Evolutionary conservation across 2,888 invertebrate species (phyloP).

Genomic region (Scelioninae gen. 2): DNA sequence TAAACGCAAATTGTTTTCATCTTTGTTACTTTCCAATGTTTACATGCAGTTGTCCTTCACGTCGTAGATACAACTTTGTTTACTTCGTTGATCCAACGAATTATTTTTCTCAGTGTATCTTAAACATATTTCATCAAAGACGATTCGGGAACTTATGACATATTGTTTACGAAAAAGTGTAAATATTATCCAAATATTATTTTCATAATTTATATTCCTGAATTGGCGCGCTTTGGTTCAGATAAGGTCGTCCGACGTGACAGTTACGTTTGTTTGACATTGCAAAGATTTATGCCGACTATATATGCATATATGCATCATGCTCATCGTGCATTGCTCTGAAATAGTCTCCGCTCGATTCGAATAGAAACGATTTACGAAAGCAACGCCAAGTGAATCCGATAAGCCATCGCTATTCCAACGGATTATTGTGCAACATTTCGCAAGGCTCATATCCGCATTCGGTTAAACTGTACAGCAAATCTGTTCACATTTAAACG

Average conservation of each 20-base stretch:
- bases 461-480: slow-evolving; percentile 48
- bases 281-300: slow-evolving; percentile 53
- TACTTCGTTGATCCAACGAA: too few species aligned
- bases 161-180: too few species aligned
- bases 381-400: slow-evolving; percentile 57
- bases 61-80: too few species aligned
- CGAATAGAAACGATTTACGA: slow-evolving; percentile 58
- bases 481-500: slow-evolving; percentile 31
- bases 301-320: slow-evolving; percentile 56
- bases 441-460: slow-evolving; percentile 59
- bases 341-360: slow-evolving; percentile 56
- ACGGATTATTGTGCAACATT: slow-evolving; percentile 58
- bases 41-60: too few species aligned
- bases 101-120: too few species aligned
- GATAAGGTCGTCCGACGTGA: slow-evolving; percentile 54
- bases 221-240: slow-evolving; percentile 51
- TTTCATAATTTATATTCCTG: slow-evolving; percentile 51
- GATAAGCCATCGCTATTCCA: slow-evolving; percentile 58
- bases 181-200: too few species aligned
- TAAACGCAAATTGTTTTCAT: too few species aligned
- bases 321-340: slow-evolving; percentile 59
- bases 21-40: too few species aligned
- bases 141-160: too few species aligned
- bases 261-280: slow-evolving; percentile 56
- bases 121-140: too few species aligned